Conservation (phyloP, 2,797 vertebrate species). For the Lutjanus campechanus region DNA sequence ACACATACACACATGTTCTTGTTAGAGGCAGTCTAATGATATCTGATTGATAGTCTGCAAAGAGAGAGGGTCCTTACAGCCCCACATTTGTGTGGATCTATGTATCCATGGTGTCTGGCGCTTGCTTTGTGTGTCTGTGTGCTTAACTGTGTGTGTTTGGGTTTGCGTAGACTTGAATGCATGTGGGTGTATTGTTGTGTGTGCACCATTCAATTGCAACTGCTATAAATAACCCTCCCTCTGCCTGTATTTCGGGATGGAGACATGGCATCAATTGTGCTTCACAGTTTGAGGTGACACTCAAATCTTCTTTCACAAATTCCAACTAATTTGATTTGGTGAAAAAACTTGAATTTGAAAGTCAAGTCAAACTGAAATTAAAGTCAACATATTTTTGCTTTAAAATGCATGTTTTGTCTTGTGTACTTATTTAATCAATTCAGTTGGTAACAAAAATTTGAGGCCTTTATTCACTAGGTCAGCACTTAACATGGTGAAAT, state of each 20-base stretch:
- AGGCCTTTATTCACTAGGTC: too few species aligned
- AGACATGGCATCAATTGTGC: slow-evolving; percentile 38
- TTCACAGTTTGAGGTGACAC: slow-evolving; percentile 28
- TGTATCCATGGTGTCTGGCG: slow-evolving; percentile 18
- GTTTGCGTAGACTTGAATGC: slow-evolving; percentile 17
- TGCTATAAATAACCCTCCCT: slow-evolving; percentile 51
- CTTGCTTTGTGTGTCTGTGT: slow-evolving; percentile 12
- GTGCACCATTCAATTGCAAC: slow-evolving; percentile 28
- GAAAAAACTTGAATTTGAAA: not conserved
- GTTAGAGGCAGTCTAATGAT: slow-evolving; percentile 59
- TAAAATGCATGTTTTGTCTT: not conserved
- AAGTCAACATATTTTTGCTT: not conserved
- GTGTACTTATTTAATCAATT: not conserved
- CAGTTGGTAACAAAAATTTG: not conserved
- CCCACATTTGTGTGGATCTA: slow-evolving; percentile 7
- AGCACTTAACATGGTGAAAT: too few species aligned
- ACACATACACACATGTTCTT: slow-evolving; percentile 25
- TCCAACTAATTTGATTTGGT: slow-evolving; percentile 17
- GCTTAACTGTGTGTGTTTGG: slow-evolving; percentile 20
- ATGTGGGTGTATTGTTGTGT: slow-evolving; percentile 22
- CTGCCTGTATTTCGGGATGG: slow-evolving; percentile 31
- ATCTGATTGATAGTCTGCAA: slow-evolving; percentile 67
- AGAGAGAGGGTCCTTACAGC: slow-evolving; percentile 57
- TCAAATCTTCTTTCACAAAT: slow-evolving; percentile 18
- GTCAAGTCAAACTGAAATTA: not conserved